phyloP scores from a whole-genome alignment of 2,888 invertebrate genomes.

The Theretra japonica region DNA sequence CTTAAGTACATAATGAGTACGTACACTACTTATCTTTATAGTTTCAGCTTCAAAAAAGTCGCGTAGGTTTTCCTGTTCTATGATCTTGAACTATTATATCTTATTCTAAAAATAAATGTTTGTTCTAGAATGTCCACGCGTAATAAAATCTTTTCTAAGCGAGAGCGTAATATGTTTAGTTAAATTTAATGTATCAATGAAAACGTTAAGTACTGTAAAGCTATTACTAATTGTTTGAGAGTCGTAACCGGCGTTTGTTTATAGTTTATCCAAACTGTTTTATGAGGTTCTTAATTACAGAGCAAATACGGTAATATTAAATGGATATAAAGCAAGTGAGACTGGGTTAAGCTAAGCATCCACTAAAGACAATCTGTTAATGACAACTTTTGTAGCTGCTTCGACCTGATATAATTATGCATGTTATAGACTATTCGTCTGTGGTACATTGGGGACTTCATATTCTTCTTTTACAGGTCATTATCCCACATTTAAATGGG shows the following conservation, averaged over 20 bases:
- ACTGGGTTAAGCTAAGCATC: not conserved
- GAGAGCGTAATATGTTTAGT: slow-evolving; percentile 1
- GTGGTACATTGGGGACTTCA: too few relatives aligned
- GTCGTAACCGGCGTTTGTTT: slow-evolving; percentile 14
- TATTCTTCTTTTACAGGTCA: too few relatives aligned
- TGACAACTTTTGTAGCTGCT: not conserved
- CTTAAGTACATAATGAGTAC: too few relatives aligned
- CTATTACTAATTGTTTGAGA: slow-evolving; percentile 8
- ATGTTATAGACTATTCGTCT: too few relatives aligned
- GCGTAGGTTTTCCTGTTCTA: too few relatives aligned
- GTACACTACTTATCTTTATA: too few relatives aligned
- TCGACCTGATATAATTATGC: too few relatives aligned
- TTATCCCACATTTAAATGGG: too few relatives aligned
- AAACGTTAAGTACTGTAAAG: slow-evolving; percentile 10
- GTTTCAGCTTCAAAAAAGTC: too few relatives aligned
- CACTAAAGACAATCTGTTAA: not conserved
- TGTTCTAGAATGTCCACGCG: not conserved
- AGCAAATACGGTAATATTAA: not conserved
- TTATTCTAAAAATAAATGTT: not conserved
- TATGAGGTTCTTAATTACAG: slow-evolving; percentile 12
- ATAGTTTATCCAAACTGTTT: slow-evolving; percentile 5
- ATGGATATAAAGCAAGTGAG: not conserved
- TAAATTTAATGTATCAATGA: slow-evolving; percentile 8
- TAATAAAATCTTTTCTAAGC: slow-evolving; percentile 2
- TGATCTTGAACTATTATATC: not conserved